Conservation (phyloP, 1,140 invertebrate species). For the Hyles vespertilio region DNA sequence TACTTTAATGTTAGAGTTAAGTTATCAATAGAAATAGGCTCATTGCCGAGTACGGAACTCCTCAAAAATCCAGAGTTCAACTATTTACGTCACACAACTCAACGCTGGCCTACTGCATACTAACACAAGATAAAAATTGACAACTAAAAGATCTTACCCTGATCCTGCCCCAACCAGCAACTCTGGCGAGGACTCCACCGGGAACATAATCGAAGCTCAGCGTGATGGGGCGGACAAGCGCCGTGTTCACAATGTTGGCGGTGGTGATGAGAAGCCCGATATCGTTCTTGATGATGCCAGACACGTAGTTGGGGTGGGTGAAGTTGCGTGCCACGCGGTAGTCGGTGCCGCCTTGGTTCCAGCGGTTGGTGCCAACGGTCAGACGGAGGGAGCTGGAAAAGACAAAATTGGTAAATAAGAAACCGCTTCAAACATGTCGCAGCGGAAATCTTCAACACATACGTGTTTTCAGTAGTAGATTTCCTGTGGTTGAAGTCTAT, state of each 20-base stretch:
- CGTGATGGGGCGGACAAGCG: slow-evolving; percentile 14
- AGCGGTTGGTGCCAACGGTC: slow-evolving; percentile 37
- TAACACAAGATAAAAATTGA: too few species aligned
- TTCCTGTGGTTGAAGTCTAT: too few species aligned
- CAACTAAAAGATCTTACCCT: slow-evolving; percentile 22
- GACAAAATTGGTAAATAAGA: background rate
- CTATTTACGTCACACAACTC: too few species aligned
- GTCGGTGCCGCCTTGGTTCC: slow-evolving; percentile 31
- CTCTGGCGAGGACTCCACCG: slow-evolving; percentile 24
- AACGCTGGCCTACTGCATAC: too few species aligned
- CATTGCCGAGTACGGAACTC: too few species aligned
- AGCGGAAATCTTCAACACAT: too few species aligned
- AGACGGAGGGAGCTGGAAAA: slow-evolving; percentile 32
- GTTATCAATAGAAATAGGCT: too few species aligned
- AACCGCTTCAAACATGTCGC: too few species aligned
- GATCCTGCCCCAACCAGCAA: slow-evolving; percentile 43
- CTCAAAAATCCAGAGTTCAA: too few species aligned
- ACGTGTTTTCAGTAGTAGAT: too few species aligned
- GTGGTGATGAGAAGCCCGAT: slow-evolving; percentile 35
- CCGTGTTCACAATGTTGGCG: slow-evolving; percentile 17
- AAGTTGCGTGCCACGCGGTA: slow-evolving; percentile 27
- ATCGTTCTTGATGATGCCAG: slow-evolving; percentile 35
- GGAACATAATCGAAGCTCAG: slow-evolving; percentile 28
- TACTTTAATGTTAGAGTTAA: too few species aligned
- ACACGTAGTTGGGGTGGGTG: slow-evolving; percentile 31